Conservation (phyloP, 2,797 vertebrate species). For the Eidolon dupreanum region DNA sequence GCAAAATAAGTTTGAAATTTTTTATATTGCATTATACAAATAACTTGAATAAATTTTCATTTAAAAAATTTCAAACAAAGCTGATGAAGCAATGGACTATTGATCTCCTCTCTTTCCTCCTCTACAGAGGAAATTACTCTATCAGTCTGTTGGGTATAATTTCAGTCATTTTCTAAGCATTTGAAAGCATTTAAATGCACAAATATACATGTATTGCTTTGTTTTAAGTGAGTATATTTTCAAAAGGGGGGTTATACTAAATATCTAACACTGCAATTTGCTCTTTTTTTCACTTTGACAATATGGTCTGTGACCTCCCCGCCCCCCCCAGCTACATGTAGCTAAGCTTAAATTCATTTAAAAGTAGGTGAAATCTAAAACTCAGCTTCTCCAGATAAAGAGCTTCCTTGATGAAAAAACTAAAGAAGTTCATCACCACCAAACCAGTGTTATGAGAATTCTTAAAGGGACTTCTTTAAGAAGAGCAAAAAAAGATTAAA, state of each 20-base stretch:
- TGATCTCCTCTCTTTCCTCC: not conserved
- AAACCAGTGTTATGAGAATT: no score
- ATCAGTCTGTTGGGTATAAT: not conserved
- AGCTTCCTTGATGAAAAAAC: no score
- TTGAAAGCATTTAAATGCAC: not conserved
- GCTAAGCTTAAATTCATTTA: conserved; percentile 10
- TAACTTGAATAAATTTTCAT: not conserved
- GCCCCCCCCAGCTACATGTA: not conserved
- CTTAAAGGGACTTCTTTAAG: no score
- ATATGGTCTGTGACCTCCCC: not conserved
- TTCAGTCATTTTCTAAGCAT: not conserved
- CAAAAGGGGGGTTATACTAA: not conserved
- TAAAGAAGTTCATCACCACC: no score
- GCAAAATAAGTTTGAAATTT: not conserved
- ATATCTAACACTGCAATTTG: not conserved
- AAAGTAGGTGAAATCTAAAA: not conserved
- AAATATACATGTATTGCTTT: not conserved
- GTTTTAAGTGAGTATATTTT: not conserved
- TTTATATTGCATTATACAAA: not conserved
- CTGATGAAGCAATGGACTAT: not conserved
- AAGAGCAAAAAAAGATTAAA: no score
- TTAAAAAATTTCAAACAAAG: not conserved
- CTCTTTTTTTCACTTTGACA: not conserved
- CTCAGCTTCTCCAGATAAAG: not conserved
- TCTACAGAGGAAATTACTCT: not conserved